These are phyloP conservation scores for Chironomus striatipennis DNA, from an alignment of 1,140 invertebrate species.

Conservation along the genomic window DNA sequence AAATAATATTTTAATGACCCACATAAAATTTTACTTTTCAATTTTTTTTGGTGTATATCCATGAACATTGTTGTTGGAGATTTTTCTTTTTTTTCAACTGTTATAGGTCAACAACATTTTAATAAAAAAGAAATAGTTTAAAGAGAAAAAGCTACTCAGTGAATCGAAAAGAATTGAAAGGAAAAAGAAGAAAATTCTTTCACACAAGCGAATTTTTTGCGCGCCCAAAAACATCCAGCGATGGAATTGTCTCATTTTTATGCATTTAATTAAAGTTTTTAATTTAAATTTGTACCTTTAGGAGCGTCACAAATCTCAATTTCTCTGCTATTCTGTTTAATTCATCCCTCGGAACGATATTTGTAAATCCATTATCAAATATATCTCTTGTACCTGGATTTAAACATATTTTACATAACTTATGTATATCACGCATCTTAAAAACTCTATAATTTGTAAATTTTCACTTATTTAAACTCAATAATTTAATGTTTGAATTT, in stretches of 20 bases:
- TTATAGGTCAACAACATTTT: constrained; percentile 10
- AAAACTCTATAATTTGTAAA: neutral
- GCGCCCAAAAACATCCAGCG: neutral
- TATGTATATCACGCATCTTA: constrained; percentile 4
- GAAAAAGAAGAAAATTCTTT: constrained; percentile 9
- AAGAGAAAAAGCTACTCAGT: neutral
- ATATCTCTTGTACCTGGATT: constrained; percentile 21
- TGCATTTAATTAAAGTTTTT: neutral
- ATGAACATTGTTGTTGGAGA: neutral
- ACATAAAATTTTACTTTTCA: neutral
- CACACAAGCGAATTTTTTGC: neutral
- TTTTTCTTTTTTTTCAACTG: constrained; percentile 17
- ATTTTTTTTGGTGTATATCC: neutral
- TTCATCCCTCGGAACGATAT: neutral
- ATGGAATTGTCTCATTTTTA: neutral
- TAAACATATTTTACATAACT: constrained; percentile 24
- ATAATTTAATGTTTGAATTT: neutral
- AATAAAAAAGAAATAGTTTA: neutral
- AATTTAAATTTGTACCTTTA: constrained; percentile 24
- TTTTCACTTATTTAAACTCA: neutral
- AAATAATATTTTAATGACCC: constrained; percentile 2
- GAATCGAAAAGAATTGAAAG: neutral
- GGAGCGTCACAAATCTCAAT: constrained; percentile 25
- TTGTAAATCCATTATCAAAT: neutral
- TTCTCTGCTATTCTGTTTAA: constrained; percentile 25